Percentiles rank a stretch among this genome's conserved stretches.
These are phyloP conservation scores for Diplazon laetatorius DNA, from an alignment of 2,888 invertebrate genomes.

Conservation along the genomic window DNA sequence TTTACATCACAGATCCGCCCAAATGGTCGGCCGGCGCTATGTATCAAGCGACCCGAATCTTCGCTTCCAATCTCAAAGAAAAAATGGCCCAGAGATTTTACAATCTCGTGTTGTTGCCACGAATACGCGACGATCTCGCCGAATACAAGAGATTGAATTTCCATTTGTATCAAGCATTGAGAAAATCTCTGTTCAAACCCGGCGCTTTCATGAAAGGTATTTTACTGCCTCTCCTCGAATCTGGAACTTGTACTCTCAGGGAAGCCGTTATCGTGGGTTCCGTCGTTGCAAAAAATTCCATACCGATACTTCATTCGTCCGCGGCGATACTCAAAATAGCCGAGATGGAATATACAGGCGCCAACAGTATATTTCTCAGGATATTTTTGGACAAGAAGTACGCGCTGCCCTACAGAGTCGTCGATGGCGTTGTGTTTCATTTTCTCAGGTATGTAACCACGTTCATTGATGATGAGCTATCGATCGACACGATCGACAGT, in stretches of 20 bases:
- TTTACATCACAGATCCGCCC: conserved; percentile 93
- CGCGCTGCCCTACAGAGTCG: conserved; percentile 96
- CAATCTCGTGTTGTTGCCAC: conserved; percentile 95
- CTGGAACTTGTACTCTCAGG: conserved; percentile 96
- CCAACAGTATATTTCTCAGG: conserved; percentile 96
- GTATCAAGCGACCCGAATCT: conserved; percentile 97
- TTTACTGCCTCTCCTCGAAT: conserved; percentile 89
- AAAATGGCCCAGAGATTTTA: conserved; percentile 98
- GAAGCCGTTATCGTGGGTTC: conserved; percentile 98
- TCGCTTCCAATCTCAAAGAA: conserved; percentile 97
- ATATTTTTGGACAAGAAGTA: conserved; percentile 99
- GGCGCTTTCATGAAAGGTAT: conserved; percentile 99
- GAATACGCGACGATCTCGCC: conserved; percentile 96
- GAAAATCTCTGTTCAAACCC: conserved; percentile 97
- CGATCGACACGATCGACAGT: not conserved
- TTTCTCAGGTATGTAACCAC: conserved; percentile 89
- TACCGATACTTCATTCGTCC: conserved; percentile 97
- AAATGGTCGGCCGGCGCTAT: conserved; percentile 99
- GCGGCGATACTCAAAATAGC: conserved; percentile 97
- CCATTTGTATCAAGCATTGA: conserved; percentile 96
- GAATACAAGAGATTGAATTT: conserved; percentile 98
- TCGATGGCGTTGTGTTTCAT: conserved; percentile 97
- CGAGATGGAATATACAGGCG: conserved; percentile 98
- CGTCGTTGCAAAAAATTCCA: conserved; percentile 94
- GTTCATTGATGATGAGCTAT: not conserved